These are phyloP conservation scores for Parasteatoda tepidariorum DNA, from an alignment of 1,140 invertebrate species.

Conservation along the genomic window DNA sequence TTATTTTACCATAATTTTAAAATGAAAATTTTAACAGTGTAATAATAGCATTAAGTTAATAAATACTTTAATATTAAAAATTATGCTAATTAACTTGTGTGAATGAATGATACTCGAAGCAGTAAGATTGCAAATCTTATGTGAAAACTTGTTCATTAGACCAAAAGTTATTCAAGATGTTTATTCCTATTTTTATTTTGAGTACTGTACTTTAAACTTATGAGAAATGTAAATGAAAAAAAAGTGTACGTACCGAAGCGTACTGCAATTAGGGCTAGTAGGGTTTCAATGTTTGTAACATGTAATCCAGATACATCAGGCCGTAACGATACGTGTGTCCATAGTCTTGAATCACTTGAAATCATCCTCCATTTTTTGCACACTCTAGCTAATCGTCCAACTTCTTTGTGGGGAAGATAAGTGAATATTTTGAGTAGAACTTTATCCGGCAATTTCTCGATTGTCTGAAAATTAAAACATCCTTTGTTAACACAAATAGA, in stretches of 20 bases:
- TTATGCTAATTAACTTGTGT: too few species aligned
- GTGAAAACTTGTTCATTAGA: too few species aligned
- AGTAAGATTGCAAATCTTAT: too few species aligned
- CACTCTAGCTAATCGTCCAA: constrained; percentile 90
- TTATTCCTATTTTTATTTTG: too few species aligned
- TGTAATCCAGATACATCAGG: constrained; percentile 97
- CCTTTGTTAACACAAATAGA: too few species aligned
- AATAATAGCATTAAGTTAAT: too few species aligned
- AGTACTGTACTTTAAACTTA: too few species aligned
- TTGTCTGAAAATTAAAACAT: constrained; percentile 80
- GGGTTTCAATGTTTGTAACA: constrained; percentile 83
- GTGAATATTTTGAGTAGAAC: constrained; percentile 94
- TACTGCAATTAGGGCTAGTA: constrained; percentile 80
- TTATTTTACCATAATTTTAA: too few species aligned
- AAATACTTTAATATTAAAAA: too few species aligned
- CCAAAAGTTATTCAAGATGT: too few species aligned
- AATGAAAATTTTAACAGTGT: too few species aligned
- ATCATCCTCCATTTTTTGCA: constrained; percentile 93
- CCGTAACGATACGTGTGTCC: constrained; percentile 95
- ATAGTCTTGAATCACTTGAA: constrained; percentile 93
- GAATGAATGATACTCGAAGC: too few species aligned
- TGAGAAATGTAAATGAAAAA: background rate
- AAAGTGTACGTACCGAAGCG: constrained; percentile 63
- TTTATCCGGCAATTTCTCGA: constrained; percentile 98
- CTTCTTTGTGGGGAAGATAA: constrained; percentile 93